Evolutionary conservation across 2,113 vertebrate genomes (phyloP).

Genomic region (Pampusana beccarii): DNA sequence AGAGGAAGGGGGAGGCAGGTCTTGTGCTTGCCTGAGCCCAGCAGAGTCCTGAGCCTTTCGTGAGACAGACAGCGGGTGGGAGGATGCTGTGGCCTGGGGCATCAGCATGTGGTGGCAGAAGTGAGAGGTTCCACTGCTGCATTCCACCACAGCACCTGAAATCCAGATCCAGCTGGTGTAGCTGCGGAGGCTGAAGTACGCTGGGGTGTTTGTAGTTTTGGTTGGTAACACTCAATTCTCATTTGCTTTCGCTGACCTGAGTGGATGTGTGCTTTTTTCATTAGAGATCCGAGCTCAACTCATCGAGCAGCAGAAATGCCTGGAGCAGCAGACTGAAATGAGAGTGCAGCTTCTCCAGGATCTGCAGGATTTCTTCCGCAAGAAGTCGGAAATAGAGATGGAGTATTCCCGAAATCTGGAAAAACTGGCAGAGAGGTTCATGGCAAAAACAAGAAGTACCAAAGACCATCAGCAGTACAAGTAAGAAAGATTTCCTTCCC

Average conservation of each 20-base stretch:
- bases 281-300: conserved; percentile 95
- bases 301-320: conserved; percentile 96
- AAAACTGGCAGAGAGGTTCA: conserved; percentile 97
- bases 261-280: conserved; percentile 15
- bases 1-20: not conserved
- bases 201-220: not conserved
- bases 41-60: not conserved
- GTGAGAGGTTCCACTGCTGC: not conserved
- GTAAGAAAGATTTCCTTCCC: conserved; percentile 71
- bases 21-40: not conserved
- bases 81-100: not conserved
- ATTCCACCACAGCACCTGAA: not conserved
- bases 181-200: not conserved
- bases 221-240: not conserved
- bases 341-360: conserved; percentile 97
- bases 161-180: not conserved
- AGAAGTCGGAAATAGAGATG: conserved; percentile 97
- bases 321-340: conserved; percentile 98
- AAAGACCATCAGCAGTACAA: conserved; percentile 99
- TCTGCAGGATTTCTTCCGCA: conserved; percentile 98
- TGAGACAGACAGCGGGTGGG: not conserved
- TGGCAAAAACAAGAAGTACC: conserved; percentile 98
- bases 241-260: conserved; percentile 26
- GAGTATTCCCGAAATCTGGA: conserved; percentile 98
- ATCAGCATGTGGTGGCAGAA: not conserved